These are phyloP conservation scores for Dendroctonus ponderosae DNA, from an alignment of 1,140 invertebrate species.

Conservation along the genomic window DNA sequence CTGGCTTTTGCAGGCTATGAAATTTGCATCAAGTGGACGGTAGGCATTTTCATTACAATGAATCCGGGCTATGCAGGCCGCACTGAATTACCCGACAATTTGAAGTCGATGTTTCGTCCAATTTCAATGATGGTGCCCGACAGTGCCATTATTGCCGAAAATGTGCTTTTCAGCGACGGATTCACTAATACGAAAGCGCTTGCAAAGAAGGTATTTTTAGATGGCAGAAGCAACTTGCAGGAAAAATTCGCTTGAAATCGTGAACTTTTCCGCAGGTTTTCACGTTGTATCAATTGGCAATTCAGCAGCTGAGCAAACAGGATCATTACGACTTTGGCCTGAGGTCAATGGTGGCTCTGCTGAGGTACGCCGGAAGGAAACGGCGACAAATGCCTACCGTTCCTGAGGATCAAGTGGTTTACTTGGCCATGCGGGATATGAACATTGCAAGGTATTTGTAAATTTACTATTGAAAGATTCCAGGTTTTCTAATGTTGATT, in stretches of 20 bases:
- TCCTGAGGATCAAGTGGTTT: conserved; percentile 73
- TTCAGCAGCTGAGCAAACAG: conserved; percentile 74
- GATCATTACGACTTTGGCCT: conserved; percentile 87
- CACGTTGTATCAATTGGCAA: conserved; percentile 69
- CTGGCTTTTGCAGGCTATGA: conserved; percentile 50
- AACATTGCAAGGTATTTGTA: conserved; percentile 64
- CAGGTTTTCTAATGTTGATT: too few relatives aligned
- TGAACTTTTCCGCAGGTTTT: conserved; percentile 55
- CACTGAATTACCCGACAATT: conserved; percentile 86
- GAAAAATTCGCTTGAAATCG: not conserved
- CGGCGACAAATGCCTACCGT: conserved; percentile 66
- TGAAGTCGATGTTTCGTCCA: conserved; percentile 91
- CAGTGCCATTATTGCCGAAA: conserved; percentile 85
- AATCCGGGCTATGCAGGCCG: conserved; percentile 88
- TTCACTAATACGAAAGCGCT: conserved; percentile 76
- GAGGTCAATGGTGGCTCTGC: conserved; percentile 78
- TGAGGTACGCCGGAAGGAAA: conserved; percentile 79
- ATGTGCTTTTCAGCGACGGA: conserved; percentile 83
- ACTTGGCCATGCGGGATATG: conserved; percentile 85
- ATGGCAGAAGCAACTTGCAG: not conserved
- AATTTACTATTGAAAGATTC: not conserved
- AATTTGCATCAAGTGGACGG: conserved; percentile 71
- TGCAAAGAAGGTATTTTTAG: conserved; percentile 67
- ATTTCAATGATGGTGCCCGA: conserved; percentile 94
- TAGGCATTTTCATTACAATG: conserved; percentile 90